Base-by-base conservation (phyloP, 64 coral and sea anemone genomes). In the Hydrozoanthus tunicans region DNA sequence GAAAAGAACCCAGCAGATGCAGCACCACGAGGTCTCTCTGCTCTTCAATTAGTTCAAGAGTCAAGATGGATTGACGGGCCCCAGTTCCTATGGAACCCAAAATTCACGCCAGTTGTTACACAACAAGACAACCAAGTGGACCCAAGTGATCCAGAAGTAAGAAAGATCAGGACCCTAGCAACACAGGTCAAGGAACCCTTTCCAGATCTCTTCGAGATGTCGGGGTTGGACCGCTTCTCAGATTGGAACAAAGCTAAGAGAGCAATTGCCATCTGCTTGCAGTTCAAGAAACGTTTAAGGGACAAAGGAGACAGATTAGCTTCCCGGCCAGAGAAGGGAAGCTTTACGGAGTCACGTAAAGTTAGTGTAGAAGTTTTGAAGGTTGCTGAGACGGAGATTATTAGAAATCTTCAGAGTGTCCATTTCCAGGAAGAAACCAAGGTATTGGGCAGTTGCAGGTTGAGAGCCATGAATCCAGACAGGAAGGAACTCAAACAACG, bases 61-160 rank as follows among this genome's bases (percentile, higher is more conserved):
- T 91, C 77, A 63, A 80, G 79, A 3, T 80, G 89, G 62, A 64
- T 91, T n/a, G 69, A 69, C 26, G 78, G 79, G 62, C 64, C 78
- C 60, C 6, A 14, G 59, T 82, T 91, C 59, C 66, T 91, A 3
- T 91, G 78, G 90, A 78, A 81, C 17, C 57, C 24, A 25, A 67
- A 81, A 25, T 59, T 73, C 64, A n/a, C 7, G 24, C 62, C 78
- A 17, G 9, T 23, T 23, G 20, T 27, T 5, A 13, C 66, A 57
- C n/a, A 81, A 7, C 43, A 13, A 66, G 89, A 79, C 54, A 5
- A 58, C 10, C 73, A 79, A 52, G 89, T 79, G 54, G 78, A 79
- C 17, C 27, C 89, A 23, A 80, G 9, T 8, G 77, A 79, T 7
- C 77, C 77, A n/a, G 77, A 59, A 79, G 77, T 79, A 20, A 76